These are phyloP conservation scores for Pelagia noctiluca DNA, from an alignment of 30 jellyfish, hydroid and myxozoan species.

Conservation along the genomic window DNA sequence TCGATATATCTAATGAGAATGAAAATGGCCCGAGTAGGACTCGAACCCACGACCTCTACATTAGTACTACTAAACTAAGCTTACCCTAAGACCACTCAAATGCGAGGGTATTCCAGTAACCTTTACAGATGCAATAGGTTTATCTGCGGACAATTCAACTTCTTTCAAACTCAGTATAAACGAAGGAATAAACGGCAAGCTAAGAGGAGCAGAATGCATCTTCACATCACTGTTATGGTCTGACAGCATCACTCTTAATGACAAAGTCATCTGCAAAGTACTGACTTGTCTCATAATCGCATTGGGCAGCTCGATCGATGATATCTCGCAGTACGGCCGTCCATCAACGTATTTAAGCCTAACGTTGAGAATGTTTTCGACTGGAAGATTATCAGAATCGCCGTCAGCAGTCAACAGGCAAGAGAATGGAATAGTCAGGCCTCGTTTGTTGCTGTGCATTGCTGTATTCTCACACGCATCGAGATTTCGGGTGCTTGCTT, in stretches of 20 bases:
- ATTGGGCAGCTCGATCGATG: constrained; percentile 9
- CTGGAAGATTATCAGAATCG: not conserved
- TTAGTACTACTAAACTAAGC: not conserved
- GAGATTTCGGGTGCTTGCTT: not conserved
- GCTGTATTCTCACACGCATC: constrained; percentile 14
- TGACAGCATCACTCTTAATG: constrained; percentile 23
- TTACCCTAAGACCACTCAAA: constrained; percentile 16
- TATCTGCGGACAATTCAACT: constrained; percentile 11
- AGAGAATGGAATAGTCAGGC: constrained; percentile 20
- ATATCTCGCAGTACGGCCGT: constrained; percentile 58
- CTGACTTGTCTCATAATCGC: not conserved
- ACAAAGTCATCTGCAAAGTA: not conserved
- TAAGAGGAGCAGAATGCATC: not conserved
- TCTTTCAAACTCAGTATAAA: constrained; percentile 3
- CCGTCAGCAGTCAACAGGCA: constrained; percentile 32
- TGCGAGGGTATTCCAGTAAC: constrained; percentile 28
- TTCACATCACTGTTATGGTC: constrained; percentile 16
- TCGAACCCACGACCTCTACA: not conserved
- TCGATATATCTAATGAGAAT: not conserved
- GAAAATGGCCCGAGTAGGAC: not conserved
- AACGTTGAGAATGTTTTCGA: constrained; percentile 25
- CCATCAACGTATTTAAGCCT: constrained; percentile 52
- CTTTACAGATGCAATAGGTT: constrained; percentile 2
- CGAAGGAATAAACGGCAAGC: constrained; percentile 23
- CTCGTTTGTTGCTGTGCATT: not conserved